phyloP scores from a whole-genome alignment of 2,113 vertebrate genomes.

The Pluvialis apricaria region DNA sequence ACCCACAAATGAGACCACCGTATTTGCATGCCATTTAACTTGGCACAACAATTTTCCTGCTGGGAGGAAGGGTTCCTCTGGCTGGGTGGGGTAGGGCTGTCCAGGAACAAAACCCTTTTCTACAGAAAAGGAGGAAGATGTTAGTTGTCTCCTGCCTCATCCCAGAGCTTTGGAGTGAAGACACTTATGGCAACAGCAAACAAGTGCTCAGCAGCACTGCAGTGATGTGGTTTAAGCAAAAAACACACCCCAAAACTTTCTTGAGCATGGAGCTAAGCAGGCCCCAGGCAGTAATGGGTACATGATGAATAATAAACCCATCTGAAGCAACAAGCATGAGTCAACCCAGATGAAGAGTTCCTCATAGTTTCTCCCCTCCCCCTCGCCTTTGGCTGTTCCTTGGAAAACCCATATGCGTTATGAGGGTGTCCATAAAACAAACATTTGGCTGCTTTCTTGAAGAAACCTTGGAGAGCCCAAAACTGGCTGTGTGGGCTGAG shows the following conservation, averaged over 20 bases:
- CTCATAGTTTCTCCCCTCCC: background rate
- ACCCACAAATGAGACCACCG: background rate
- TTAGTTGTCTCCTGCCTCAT: background rate
- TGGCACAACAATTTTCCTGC: background rate
- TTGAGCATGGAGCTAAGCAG: background rate
- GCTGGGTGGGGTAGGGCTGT: background rate
- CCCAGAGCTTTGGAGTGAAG: background rate
- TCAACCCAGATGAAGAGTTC: constrained; percentile 50
- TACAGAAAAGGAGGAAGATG: background rate
- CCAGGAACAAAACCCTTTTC: background rate
- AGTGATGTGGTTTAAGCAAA: constrained; percentile 14
- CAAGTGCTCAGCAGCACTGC: constrained; percentile 26
- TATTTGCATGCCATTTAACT: background rate
- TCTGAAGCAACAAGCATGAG: constrained; percentile 28
- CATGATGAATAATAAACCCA: constrained; percentile 37
- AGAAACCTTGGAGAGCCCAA: constrained; percentile 23
- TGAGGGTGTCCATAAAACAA: constrained; percentile 42
- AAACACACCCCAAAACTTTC: background rate
- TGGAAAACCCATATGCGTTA: constrained; percentile 13
- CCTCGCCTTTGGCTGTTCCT: background rate
- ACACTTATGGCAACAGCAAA: background rate
- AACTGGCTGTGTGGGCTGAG: constrained; percentile 40
- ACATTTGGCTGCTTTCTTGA: constrained; percentile 32
- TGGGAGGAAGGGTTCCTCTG: background rate
- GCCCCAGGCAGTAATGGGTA: constrained; percentile 35